Evolutionary conservation across 2,113 vertebrate genomes (phyloP), one percentile per base, ranked within the genome.

Genomic region (Suncus etruscus): DNA sequence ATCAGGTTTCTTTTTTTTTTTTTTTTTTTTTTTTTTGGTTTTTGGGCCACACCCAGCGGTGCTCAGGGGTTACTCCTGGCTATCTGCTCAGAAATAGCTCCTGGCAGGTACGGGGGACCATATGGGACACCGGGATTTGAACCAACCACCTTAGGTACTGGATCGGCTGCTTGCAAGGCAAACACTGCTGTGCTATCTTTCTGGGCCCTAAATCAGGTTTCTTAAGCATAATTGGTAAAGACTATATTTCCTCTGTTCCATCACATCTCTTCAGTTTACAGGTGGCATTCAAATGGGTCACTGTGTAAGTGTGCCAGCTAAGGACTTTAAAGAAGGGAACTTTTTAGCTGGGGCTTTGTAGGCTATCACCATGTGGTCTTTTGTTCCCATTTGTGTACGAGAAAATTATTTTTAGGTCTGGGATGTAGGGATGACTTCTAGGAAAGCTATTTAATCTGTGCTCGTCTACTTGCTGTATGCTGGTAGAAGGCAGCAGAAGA

Each of bases 191-290:
- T n/a, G n/a, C n/a, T n/a, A n/a, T n/a, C n/a, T n/a, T n/a, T n/a
- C n/a, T n/a, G n/a, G n/a, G n/a, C n/a, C n/a, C n/a, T 25, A 91
- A 83, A 14, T 76, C n/a, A 87, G 70, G 16, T 45, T 84, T 72
- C 78, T 75, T 75, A 76, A 63, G 22, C 45, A 27, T 1, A 24
- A 25, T 11, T 82, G 51, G 15, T 31, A 39, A 78, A 72, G 81
- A 87, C 47, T 14, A 12, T 45, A 8, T 77, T 86, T 92, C 65
- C 4, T 25, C 24, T 74, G 4, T 77, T 32, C 45, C 45, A 3
- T 47, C 32, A 24, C n/a, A 5, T 8, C 54, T 22, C 22, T 4
- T 11, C 16, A 22, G 32, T 15, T 54, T 61, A 45, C 1, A 0
- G 70, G 47, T 54, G 48, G 63, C 4, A 10, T 48, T 1, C 11